Evolutionary conservation across 2,797 vertebrate genomes (phyloP), one percentile per base, ranked within the genome.

Genomic region (Sebastes umbrosus): DNA sequence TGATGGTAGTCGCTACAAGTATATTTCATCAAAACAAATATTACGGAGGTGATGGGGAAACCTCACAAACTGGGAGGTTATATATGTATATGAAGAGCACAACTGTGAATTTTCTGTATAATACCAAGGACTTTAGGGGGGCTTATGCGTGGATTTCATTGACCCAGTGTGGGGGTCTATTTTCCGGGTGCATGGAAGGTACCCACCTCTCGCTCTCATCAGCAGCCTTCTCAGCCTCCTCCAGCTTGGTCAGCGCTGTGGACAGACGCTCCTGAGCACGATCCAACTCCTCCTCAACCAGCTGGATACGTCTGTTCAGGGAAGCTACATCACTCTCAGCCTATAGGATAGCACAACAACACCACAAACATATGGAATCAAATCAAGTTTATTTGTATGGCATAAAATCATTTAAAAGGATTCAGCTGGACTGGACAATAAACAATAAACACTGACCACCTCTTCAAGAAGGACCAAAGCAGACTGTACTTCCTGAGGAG

Each of bases 211-310:
- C 99, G 1, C 99, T 99, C 96, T 99, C 98, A 90, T 99, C 99
- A 70, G 99, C 99, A 83, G 98, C 98, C 95, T 99, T 99, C 97
- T 99, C 99, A 0, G 98, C 98, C 94, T 99, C 99, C 94, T 99
- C 99, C 96, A 99, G 97, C 94, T 99, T 99, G 95, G 98, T 98
- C 92, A 99, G 93, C 52, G 98, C 99, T 36, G 98, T 99, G 83
- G 98, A 94, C 95, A 99, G 96, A 90, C 99, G 98, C 95, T 99
- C 99, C 95, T 99, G 99, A 88, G 99, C 99, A 25, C 99, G 97
- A 87, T 99, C 99, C 97, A 99, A 85, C 97, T 99, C 98, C 86
- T 99, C 99, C 96, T 99, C 99, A 92, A 99, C 98, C 96, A 99
- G 97, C 93, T 99, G 99, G 96, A 99, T 99, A 24, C 99, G 98